Evolutionary conservation across 2,888 invertebrate species (phyloP), one percentile per base, ranked within the genome.

Genomic region (Myopa testacea): DNA sequence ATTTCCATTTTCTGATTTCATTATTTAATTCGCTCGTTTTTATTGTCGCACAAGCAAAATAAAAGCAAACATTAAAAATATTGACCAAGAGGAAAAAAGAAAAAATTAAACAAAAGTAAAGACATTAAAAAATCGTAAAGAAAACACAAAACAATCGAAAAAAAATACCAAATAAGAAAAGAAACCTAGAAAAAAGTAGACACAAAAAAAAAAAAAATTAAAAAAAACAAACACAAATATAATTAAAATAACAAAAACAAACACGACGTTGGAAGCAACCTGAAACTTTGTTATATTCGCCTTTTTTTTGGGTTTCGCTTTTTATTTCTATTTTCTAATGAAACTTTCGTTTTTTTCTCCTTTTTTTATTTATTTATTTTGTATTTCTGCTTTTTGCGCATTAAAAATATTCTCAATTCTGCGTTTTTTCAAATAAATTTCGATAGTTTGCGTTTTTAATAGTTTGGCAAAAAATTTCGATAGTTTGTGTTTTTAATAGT

Each of bases 271-370:
- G 7, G 19, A 58, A 58, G 14, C 62, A 62, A 62, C 62, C 26
- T 62, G 62, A 62, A n/a, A 62, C 62, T 26, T 62, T 62, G 62
- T 62, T 62, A 10, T 62, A 26, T 34, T 8, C 4, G 6, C 19
- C 6, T 14, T 16, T 60, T 60, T 60, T 19, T 60, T 4, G 26
- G 10, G 19, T 62, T 62, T 62, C n/a, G 34, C 1, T 37, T 12
- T 38, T 65, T 65, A 34, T 65, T 65, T 65, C 65, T 65, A 37
- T 65, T 65, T 14, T 63, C 12, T 26, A 34, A 34, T 63, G 34
- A 63, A n/a, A 14, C 62, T 8, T 34, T 10, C 10, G 45, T 3
- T 45, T 45, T 45, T 3, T 45, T 10, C 10, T 45, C 2, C 45
- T 45, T 45, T 45, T 6, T 45, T 45, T 45, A 26, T 45, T 6